phyloP scores from a whole-genome alignment of 2,888 invertebrate genomes.

The Pristionchus arcanus region DNA sequence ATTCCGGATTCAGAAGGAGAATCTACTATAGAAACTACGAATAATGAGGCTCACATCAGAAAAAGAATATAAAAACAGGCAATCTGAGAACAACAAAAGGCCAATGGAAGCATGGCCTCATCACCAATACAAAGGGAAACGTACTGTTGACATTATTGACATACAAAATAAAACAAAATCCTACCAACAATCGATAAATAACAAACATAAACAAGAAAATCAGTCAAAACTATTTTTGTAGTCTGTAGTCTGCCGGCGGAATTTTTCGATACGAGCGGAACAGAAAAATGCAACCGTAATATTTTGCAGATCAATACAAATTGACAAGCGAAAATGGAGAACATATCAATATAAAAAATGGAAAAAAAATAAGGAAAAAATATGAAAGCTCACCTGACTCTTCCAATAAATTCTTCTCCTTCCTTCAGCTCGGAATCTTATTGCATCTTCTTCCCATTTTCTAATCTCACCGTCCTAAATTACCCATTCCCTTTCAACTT shows the following conservation, averaged over 20 bases:
- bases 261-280: slow-evolving; percentile 11
- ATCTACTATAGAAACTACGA: no score
- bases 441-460: background rate
- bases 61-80: no score
- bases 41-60: no score
- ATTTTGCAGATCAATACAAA: background rate
- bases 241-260: slow-evolving; percentile 10
- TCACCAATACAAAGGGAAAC: background rate
- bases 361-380: background rate
- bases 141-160: background rate
- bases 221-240: background rate
- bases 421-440: background rate
- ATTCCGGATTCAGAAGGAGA: no score
- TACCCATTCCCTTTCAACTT: background rate
- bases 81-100: no score
- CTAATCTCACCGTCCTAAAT: background rate
- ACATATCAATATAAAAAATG: background rate
- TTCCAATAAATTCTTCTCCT: background rate
- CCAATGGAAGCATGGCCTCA: no score
- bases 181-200: slow-evolving; percentile 8
- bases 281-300: background rate
- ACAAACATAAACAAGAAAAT: slow-evolving; percentile 9
- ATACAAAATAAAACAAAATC: background rate
- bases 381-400: background rate
- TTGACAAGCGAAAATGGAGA: background rate